A percentile compares a stretch with the other conserved stretches of the same genome.
Conservation (phyloP, 2,888 invertebrate species). For the Cheilosia impressa region DNA sequence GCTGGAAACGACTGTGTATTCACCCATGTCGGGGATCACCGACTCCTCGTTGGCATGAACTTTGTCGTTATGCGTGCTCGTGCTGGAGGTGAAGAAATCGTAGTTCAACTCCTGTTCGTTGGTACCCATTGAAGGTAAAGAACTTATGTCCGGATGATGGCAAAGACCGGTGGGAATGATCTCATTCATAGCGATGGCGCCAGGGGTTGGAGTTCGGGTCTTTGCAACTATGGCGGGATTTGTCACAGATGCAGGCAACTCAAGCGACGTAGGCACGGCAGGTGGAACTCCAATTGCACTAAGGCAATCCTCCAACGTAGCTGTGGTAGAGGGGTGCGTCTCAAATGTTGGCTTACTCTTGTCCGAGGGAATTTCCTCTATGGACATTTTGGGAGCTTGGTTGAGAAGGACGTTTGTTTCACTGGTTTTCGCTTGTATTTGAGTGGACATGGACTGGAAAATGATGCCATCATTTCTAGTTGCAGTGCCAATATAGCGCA, state of each 20-base stretch:
- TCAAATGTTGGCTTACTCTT: constrained; percentile 72
- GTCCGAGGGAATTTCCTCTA: constrained; percentile 88
- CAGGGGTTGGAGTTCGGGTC: constrained; percentile 80
- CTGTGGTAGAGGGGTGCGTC: constrained; percentile 25
- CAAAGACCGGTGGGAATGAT: constrained; percentile 71
- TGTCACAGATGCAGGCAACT: constrained; percentile 90
- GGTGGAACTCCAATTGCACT: constrained; percentile 86
- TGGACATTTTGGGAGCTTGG: constrained; percentile 92
- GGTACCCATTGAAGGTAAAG: constrained; percentile 48
- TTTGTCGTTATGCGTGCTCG: constrained; percentile 36
- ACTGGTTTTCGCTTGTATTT: constrained; percentile 85
- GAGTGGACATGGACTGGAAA: constrained; percentile 79
- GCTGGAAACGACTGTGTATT: constrained; percentile 67
- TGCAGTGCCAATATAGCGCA: constrained; percentile 53
- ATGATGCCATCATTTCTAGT: constrained; percentile 70
- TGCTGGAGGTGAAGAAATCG: constrained; percentile 54
- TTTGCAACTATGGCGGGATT: constrained; percentile 89
- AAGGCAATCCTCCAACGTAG: constrained; percentile 85
- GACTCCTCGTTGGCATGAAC: constrained; percentile 47
- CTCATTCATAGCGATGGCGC: constrained; percentile 70
- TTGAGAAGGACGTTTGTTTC: constrained; percentile 91
- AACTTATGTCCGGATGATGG: constrained; percentile 66
- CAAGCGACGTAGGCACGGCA: constrained; percentile 88
- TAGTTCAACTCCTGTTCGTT: constrained; percentile 57
- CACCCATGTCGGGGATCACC: constrained; percentile 63